These are phyloP conservation scores for Caligus rogercresseyi DNA, from an alignment of 1,140 invertebrate genomes.

Conservation along the genomic window DNA sequence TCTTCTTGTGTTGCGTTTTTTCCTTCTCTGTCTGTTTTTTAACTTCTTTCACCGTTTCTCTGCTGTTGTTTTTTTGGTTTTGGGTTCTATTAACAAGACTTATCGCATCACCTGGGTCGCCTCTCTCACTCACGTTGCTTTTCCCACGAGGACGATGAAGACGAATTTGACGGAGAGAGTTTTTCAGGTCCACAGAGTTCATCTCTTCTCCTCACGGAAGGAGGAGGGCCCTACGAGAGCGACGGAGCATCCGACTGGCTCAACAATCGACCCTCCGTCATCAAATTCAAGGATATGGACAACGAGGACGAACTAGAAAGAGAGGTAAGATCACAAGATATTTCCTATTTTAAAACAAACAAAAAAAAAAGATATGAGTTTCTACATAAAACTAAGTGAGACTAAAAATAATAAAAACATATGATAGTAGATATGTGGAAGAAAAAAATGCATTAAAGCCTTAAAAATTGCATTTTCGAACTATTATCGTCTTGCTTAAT, in stretches of 20 bases:
- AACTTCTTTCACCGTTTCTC: not conserved
- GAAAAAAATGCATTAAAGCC: no score
- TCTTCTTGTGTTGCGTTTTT: no score
- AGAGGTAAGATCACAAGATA: conserved; percentile 20
- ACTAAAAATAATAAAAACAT: no score
- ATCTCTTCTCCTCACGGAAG: not conserved
- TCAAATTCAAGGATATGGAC: conserved; percentile 7
- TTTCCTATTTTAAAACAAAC: no score
- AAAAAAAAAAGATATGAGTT: no score
- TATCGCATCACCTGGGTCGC: not conserved
- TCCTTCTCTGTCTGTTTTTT: no score
- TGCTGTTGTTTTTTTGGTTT: not conserved
- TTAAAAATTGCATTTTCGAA: no score
- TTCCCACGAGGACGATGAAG: conserved; percentile 2
- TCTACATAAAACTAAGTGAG: no score
- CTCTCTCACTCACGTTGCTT: not conserved
- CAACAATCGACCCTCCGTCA: conserved; percentile 8
- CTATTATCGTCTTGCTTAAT: no score
- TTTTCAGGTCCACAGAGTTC: not conserved
- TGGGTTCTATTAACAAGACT: not conserved
- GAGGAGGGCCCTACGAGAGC: not conserved
- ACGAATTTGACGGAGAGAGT: conserved; percentile 2
- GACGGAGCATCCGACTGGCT: not conserved
- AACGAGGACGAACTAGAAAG: conserved; percentile 12
- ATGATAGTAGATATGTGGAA: no score